Base-by-base conservation (phyloP, 2,797 vertebrate genomes). In the Atherinosoma microstoma region DNA sequence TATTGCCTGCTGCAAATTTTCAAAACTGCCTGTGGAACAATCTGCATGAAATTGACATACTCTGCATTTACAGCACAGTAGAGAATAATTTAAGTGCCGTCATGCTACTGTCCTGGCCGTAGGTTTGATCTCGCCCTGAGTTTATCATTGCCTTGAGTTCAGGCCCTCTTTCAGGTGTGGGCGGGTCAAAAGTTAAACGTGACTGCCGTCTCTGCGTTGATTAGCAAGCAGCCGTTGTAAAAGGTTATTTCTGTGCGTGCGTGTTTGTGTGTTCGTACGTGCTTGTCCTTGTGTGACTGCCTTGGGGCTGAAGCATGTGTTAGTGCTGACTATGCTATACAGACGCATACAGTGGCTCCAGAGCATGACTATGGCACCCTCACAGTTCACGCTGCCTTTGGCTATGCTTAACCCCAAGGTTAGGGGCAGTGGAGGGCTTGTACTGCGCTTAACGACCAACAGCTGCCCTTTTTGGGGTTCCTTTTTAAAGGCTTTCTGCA, bases 101-200 rank as follows among this genome's bases (percentile, higher is more conserved):
- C 84, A 75, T 72, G 84, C 85, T 84, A 79, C 73, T 74, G 80
- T 87, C 80, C 79, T 79, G 69, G 82, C 84, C 62, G 71, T 65
- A 62, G 76, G 64, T 87, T 78, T 84, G 78, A 80, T 73, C 79
- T 65, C 78, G 83, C 76, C 78, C 79, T 56, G 78, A 83, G 76
- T 88, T 84, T 84, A 84, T 86, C 78, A 87, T 87, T 87, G 84
- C 77, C 83, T 77, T 69, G 61, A 69, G 69, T 77, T 30, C 76
- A 82, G 79, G 72, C 80, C 76, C 63, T 85, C 68, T 82, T 76
- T 78, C 84, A 78, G 82, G 72, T 69, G 75, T 74, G 75, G 82
- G 75, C 76, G 83, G 91, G 90, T 92, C 93, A 92, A 90, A 93
- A 88, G 85, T 92, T 91, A 92, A 92, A 87, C 84, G 76, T 78